Evolutionary conservation across 1,140 invertebrate species (phyloP), one percentile per base, ranked within the genome.

Genomic region (Heliconius eleuchia): DNA sequence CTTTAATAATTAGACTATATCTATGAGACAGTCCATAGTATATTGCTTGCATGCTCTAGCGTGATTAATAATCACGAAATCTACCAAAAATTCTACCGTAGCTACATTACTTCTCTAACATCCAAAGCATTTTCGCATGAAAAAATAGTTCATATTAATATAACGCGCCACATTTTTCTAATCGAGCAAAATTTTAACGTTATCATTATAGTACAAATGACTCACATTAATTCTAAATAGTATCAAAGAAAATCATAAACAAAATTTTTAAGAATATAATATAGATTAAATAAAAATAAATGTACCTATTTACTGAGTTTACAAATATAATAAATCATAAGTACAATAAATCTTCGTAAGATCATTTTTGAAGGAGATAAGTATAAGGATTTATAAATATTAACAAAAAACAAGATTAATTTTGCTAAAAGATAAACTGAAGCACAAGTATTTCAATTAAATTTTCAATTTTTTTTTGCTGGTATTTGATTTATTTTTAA

Each of bases 121-220:
- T 87, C 86, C 85, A 93, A 93, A 93, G 91, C 91, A 79, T 85
- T 81, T 82, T 87, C 80, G 83, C 84, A 88, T 93, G 88, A 86
- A 87, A 91, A 92, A 92, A 90, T 91, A 91, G 89, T 86, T 85
- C 87, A 83, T 91, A 86, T 87, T 84, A 76, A 77, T 83, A 76
- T 77, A 81, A 78, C 83, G 42, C 76, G 78, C 73, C 81, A 74
- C 73, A 46, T 80, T 82, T 71, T 66, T 55, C 46, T 77, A 81
- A 55, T 70, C 23, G 76, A 80, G 72, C 39, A 78, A 57, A 72
- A 13, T 71, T 77, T 77, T 77, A 39, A n/a, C 13, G 16, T 34
- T 77, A 71, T 55, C 30, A 27, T 76, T 70, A 78, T 78, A 72
- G 52, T 60, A 80, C 70, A 86, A 73, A 78, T 77, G 78, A 83